Evolutionary conservation across 2,888 invertebrate genomes (phyloP).

Genomic region (Syrphus vitripennis): DNA sequence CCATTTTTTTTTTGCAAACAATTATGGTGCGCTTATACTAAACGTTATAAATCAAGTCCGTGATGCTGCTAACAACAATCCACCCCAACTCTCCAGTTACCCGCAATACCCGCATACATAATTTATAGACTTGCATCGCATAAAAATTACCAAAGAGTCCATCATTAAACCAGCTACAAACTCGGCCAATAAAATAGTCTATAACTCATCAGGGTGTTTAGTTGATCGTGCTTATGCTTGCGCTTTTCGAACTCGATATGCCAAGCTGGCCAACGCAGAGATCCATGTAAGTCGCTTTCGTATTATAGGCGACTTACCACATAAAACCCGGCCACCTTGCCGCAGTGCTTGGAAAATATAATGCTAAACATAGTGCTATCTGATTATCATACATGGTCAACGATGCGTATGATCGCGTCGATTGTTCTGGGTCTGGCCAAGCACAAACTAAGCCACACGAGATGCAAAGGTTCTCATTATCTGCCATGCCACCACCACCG

Average conservation of each 20-base stretch:
- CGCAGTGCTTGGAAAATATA: conserved; percentile 33
- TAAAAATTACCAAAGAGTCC: conserved; percentile 51
- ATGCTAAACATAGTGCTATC: conserved; percentile 52
- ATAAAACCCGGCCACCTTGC: conserved; percentile 49
- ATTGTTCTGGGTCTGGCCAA: conserved; percentile 58
- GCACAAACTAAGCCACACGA: conserved; percentile 34
- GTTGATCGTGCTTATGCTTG: conserved; percentile 23
- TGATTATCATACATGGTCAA: conserved; percentile 71
- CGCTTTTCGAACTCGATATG: conserved; percentile 4
- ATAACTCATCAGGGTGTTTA: conserved; percentile 65
- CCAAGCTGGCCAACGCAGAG: not conserved
- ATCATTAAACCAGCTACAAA: conserved; percentile 59
- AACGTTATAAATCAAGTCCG: conserved; percentile 61
- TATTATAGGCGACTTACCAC: not conserved
- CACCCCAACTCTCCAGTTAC: conserved; percentile 21
- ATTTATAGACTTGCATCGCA: conserved; percentile 55
- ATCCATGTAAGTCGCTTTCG: conserved; percentile 6
- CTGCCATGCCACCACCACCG: not conserved
- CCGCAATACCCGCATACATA: not conserved
- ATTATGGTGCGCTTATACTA: conserved; percentile 54
- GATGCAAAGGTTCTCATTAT: conserved; percentile 64
- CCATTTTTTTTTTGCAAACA: conserved; percentile 25
- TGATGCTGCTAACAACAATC: conserved; percentile 17
- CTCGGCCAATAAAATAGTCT: conserved; percentile 65
- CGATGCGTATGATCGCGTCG: conserved; percentile 71